phyloP scores from a whole-genome alignment of 2,888 invertebrate genomes.

The Tetrapedia diversipes region DNA sequence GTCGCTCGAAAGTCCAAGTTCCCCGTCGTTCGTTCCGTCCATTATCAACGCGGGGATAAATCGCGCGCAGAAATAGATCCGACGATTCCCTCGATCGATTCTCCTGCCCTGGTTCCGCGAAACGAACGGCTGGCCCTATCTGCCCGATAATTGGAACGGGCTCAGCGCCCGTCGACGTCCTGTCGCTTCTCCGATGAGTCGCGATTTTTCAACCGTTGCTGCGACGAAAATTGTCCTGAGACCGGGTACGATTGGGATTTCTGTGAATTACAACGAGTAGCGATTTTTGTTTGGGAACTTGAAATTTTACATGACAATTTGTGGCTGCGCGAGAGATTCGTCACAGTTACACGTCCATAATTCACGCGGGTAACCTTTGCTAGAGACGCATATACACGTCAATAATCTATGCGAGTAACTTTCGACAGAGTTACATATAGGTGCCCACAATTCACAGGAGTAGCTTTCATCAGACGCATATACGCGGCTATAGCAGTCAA shows the following conservation, averaged over 20 bases:
- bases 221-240: neutral
- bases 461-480: no score
- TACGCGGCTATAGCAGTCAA: no score
- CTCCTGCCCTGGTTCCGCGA: neutral
- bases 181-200: neutral
- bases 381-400: no score
- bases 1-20: conserved; percentile 35
- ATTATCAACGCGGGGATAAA: conserved; percentile 25
- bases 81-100: conserved; percentile 19
- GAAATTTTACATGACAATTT: no score
- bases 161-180: neutral
- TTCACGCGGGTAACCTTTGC: no score
- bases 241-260: neutral
- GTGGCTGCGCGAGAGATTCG: no score
- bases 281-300: no score
- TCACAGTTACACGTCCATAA: no score
- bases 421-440: no score
- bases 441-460: no score
- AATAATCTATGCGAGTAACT: no score
- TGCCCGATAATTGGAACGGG: neutral
- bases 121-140: neutral
- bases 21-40: conserved; percentile 15
- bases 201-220: neutral
- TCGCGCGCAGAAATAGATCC: conserved; percentile 20
- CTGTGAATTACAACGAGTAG: no score